phyloP scores from a whole-genome alignment of 2,113 vertebrate genomes.

The Vidua macroura region DNA sequence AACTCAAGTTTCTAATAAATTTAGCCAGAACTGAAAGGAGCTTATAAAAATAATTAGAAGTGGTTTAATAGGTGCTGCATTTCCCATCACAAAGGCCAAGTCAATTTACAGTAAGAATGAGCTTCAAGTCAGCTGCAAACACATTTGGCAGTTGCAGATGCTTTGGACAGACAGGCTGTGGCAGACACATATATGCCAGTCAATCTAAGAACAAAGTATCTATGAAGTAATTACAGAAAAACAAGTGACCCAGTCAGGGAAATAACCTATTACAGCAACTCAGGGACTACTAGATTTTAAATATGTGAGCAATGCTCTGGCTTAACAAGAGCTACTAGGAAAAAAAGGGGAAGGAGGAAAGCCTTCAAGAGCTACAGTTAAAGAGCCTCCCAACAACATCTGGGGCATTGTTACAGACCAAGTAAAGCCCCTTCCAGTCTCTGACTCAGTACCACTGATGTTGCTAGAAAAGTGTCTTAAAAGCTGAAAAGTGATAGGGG shows the following conservation, averaged over 20 bases:
- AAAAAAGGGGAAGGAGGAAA: neutral
- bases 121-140: neutral
- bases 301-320: neutral
- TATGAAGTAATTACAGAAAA: neutral
- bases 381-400: neutral
- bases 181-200: neutral
- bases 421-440: neutral
- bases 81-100: neutral
- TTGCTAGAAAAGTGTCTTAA: neutral
- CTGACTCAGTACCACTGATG: neutral
- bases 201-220: neutral
- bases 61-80: neutral
- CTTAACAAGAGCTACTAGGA: neutral
- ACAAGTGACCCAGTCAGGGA: neutral
- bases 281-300: neutral
- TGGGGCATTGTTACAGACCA: neutral
- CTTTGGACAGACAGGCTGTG: neutral
- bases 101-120: neutral
- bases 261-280: neutral
- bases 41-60: neutral
- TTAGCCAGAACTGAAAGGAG: neutral
- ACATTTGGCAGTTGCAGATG: neutral
- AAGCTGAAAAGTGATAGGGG: neutral
- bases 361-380: neutral
- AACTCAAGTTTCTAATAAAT: neutral